Evolutionary conservation across 2,888 invertebrate genomes (phyloP).

Genomic region (Meganola albula): DNA sequence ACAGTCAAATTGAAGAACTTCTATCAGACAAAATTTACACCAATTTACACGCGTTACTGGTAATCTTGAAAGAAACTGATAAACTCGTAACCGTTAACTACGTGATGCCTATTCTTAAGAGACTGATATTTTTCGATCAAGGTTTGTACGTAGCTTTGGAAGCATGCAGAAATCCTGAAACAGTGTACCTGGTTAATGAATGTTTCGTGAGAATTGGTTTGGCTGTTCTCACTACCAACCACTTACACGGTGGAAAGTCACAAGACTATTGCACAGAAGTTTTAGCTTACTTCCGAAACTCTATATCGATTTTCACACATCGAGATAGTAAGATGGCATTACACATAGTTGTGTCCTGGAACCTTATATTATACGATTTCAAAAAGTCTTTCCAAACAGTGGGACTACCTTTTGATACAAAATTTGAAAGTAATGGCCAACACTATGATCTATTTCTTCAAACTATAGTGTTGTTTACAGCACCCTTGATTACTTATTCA

Average conservation of each 20-base stretch:
- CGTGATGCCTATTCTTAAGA: slow-evolving; percentile 11
- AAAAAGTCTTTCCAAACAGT: slow-evolving; percentile 19
- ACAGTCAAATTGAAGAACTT: slow-evolving; percentile 22
- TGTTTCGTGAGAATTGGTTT: slow-evolving; percentile 10
- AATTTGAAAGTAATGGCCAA: slow-evolving; percentile 35
- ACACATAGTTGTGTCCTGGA: slow-evolving; percentile 29
- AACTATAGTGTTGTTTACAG: slow-evolving; percentile 27
- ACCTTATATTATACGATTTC: slow-evolving; percentile 31
- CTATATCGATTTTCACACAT: slow-evolving; percentile 23
- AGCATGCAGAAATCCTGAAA: not conserved
- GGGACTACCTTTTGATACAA: slow-evolving; percentile 18
- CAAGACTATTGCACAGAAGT: slow-evolving; percentile 31
- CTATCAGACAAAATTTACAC: slow-evolving; percentile 24
- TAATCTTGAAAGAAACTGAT: slow-evolving; percentile 25
- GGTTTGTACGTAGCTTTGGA: not conserved
- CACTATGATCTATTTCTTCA: slow-evolving; percentile 33
- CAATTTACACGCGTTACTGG: slow-evolving; percentile 22
- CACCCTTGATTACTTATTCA: slow-evolving; percentile 27
- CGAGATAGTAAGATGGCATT: slow-evolving; percentile 24
- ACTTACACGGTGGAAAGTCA: slow-evolving; percentile 10
- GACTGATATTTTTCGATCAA: not conserved
- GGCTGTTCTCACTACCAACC: slow-evolving; percentile 5
- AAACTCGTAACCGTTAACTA: slow-evolving; percentile 24
- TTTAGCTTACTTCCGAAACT: slow-evolving; percentile 25
- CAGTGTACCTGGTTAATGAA: slow-evolving; percentile 9